Evolutionary conservation across 2,888 invertebrate species (phyloP).

Genomic region (Protonemura montana): DNA sequence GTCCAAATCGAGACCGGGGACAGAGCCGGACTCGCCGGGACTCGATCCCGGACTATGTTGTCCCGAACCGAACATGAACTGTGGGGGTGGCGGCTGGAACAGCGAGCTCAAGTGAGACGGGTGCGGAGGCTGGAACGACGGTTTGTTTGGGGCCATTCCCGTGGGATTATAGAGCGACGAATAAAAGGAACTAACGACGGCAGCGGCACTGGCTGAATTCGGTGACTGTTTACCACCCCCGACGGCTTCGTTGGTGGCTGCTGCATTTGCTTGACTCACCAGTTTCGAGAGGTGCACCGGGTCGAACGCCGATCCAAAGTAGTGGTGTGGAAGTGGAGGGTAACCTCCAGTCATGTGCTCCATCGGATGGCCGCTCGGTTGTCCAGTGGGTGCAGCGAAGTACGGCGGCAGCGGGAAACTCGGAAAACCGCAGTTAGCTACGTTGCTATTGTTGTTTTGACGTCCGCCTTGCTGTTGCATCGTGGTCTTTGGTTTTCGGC

Average conservation of each 20-base stretch:
- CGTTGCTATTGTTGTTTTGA: slow-evolving; percentile 51
- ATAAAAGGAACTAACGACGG: slow-evolving; percentile 74
- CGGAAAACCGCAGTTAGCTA: slow-evolving; percentile 62
- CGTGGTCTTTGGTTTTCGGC: slow-evolving; percentile 82
- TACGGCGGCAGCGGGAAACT: slow-evolving; percentile 71
- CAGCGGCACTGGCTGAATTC: slow-evolving; percentile 56
- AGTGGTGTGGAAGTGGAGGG: slow-evolving; percentile 68
- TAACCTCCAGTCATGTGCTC: slow-evolving; percentile 63
- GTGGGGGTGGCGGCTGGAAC: slow-evolving; percentile 62
- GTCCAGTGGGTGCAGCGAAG: slow-evolving; percentile 68
- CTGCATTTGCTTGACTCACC: slow-evolving; percentile 62
- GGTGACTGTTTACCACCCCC: slow-evolving; percentile 59
- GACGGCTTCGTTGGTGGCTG: slow-evolving; percentile 60
- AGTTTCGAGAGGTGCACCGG: slow-evolving; percentile 70
- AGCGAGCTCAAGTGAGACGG: slow-evolving; percentile 41
- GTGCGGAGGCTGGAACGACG: slow-evolving; percentile 44
- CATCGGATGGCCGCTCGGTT: slow-evolving; percentile 58
- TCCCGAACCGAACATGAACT: slow-evolving; percentile 57
- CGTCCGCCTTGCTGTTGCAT: slow-evolving; percentile 57
- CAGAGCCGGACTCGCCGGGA: slow-evolving; percentile 54
- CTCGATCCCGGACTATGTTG: slow-evolving; percentile 60
- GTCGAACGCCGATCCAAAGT: slow-evolving; percentile 80
- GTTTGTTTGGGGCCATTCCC: slow-evolving; percentile 17
- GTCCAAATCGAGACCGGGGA: slow-evolving; percentile 53
- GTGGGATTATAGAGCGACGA: slow-evolving; percentile 67